phyloP scores from a whole-genome alignment of 2,797 vertebrate species.

The Muscicapa striata region DNA sequence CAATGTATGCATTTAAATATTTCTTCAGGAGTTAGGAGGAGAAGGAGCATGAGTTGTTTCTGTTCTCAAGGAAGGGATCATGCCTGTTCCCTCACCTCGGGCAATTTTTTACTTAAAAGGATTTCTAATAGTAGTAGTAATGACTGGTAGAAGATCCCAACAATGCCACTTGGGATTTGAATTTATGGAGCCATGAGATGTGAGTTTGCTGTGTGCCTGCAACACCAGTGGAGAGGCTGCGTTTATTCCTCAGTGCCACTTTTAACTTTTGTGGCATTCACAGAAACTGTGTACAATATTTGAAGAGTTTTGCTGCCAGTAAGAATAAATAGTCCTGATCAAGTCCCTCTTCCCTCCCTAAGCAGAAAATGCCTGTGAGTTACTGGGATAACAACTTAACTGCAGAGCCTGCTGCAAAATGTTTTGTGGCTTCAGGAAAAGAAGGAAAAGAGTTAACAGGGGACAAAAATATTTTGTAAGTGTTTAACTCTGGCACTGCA shows the following conservation, averaged over 20 bases:
- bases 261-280: background rate
- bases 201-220: background rate
- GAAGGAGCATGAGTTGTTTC: background rate
- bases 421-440: background rate
- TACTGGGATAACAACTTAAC: background rate
- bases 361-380: background rate
- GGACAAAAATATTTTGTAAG: background rate
- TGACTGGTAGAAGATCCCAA: background rate
- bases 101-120: background rate
- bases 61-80: background rate
- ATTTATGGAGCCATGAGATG: background rate
- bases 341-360: background rate
- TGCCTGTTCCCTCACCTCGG: rapidly evolving
- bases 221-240: background rate
- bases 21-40: background rate
- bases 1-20: background rate
- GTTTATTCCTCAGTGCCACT: background rate
- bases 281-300: background rate
- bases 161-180: background rate
- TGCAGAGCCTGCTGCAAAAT: background rate
- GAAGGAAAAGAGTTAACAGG: background rate
- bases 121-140: background rate
- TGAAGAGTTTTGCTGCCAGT: background rate
- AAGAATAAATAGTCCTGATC: background rate
- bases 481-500: background rate